Conservation (phyloP, 2,888 invertebrate genomes). For the Iphiclides podalirius region DNA sequence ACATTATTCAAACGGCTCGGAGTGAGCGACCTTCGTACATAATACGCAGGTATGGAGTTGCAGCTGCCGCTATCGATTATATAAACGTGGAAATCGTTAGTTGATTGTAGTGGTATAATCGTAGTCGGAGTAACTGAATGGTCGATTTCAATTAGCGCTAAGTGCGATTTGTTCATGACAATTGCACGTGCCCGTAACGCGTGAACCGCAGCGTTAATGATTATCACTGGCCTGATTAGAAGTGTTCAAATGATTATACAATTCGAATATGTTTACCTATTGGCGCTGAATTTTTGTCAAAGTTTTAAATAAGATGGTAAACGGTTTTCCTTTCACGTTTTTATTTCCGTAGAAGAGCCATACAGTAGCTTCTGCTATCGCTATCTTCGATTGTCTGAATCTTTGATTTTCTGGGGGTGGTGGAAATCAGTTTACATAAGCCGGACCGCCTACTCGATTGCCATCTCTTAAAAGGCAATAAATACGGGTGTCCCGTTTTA, state of each 20-base stretch:
- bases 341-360: too few relatives aligned
- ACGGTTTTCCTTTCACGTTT: too few relatives aligned
- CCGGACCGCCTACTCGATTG: too few relatives aligned
- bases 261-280: not conserved
- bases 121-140: slow-evolving; percentile 4
- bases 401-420: too few relatives aligned
- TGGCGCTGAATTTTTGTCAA: too few relatives aligned
- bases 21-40: not conserved
- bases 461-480: not conserved
- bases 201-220: not conserved
- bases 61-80: not conserved
- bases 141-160: slow-evolving; percentile 15
- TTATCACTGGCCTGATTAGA: not conserved
- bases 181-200: not conserved
- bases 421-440: too few relatives aligned
- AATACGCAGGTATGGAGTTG: not conserved
- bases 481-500: too few relatives aligned
- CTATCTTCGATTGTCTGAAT: too few relatives aligned
- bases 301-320: not conserved
- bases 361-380: too few relatives aligned
- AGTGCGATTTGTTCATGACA: not conserved
- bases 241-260: not conserved
- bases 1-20: not conserved
- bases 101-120: not conserved
- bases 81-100: not conserved